A percentile compares a stretch with the other conserved stretches of the same genome.
Evolutionary conservation across 2,888 invertebrate species (phyloP).

Genomic region (Chloroclysta siterata): DNA sequence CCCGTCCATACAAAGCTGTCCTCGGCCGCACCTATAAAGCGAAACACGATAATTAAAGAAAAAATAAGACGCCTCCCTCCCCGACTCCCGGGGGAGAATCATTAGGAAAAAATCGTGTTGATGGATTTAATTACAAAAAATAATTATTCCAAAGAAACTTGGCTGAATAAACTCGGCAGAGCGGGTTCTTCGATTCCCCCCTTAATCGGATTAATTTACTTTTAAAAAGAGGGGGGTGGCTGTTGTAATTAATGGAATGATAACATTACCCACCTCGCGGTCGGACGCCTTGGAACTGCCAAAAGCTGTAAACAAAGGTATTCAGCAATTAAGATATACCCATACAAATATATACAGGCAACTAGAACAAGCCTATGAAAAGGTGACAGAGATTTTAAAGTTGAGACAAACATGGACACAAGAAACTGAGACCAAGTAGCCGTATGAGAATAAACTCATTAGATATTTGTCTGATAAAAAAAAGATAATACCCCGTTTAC

Average conservation of each 20-base stretch:
- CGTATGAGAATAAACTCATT: too few species aligned
- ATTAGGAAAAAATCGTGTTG: conserved; percentile 85
- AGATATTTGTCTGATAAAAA: too few species aligned
- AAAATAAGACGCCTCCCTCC: conserved; percentile 62
- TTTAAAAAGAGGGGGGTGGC: conserved; percentile 82
- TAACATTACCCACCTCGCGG: conserved; percentile 82
- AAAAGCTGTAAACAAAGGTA: conserved; percentile 50
- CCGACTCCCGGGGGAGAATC: conserved; percentile 78
- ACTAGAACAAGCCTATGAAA: neutral
- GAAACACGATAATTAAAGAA: conserved; percentile 63
- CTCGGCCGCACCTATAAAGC: conserved; percentile 44
- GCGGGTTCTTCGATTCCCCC: conserved; percentile 84
- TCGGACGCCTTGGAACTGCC: conserved; percentile 68
- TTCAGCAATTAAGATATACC: conserved; percentile 27
- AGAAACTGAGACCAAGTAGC: too few species aligned
- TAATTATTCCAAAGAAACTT: conserved; percentile 84
- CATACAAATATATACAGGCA: neutral
- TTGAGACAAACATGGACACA: too few species aligned
- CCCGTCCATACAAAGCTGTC: conserved; percentile 49
- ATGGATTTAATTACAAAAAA: conserved; percentile 86
- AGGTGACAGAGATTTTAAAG: neutral
- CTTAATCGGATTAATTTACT: conserved; percentile 85
- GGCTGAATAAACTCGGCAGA: conserved; percentile 82
- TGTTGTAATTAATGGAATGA: conserved; percentile 85
- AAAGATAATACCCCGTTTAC: too few species aligned